A percentile compares a stretch with the other conserved stretches of the same genome.
Conservation (phyloP, 2,797 vertebrate species). For the Chiroxiphia lanceolata region DNA sequence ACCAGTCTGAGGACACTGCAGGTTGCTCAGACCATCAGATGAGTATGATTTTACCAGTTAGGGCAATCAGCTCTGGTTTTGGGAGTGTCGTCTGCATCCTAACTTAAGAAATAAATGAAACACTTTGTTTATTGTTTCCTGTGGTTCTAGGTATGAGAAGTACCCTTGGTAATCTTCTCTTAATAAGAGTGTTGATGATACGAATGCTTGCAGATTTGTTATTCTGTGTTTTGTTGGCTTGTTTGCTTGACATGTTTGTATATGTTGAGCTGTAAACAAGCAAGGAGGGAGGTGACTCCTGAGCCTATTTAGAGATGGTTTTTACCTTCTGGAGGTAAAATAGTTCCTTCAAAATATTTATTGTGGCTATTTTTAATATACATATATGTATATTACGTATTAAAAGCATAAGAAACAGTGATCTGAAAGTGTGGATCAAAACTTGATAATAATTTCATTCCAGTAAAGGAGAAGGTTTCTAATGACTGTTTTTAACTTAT, state of each 20-base stretch:
- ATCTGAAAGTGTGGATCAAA: not conserved
- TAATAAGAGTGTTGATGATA: not conserved
- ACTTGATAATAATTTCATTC: not conserved
- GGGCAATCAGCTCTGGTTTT: not conserved
- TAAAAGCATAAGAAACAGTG: not conserved
- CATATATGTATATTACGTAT: not conserved
- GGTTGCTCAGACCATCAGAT: not conserved
- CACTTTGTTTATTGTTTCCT: not conserved
- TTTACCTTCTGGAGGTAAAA: not conserved
- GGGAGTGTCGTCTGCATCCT: not conserved
- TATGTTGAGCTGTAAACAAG: not conserved
- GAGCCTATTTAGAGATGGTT: not conserved
- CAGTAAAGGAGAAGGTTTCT: not conserved
- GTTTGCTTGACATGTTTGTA: not conserved
- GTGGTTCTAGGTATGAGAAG: not conserved
- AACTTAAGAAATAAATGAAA: not conserved
- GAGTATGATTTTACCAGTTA: not conserved
- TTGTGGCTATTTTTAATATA: not conserved
- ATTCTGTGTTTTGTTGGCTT: not conserved
- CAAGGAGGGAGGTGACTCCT: not conserved
- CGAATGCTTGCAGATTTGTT: not conserved
- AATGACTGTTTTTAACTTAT: not conserved
- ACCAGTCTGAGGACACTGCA: not conserved
- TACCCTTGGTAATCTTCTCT: not conserved
- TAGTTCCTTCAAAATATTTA: not conserved